These are phyloP conservation scores for Acipenser oxyrinchus DNA, from an alignment of 2,797 vertebrate genomes.

Conservation along the genomic window DNA sequence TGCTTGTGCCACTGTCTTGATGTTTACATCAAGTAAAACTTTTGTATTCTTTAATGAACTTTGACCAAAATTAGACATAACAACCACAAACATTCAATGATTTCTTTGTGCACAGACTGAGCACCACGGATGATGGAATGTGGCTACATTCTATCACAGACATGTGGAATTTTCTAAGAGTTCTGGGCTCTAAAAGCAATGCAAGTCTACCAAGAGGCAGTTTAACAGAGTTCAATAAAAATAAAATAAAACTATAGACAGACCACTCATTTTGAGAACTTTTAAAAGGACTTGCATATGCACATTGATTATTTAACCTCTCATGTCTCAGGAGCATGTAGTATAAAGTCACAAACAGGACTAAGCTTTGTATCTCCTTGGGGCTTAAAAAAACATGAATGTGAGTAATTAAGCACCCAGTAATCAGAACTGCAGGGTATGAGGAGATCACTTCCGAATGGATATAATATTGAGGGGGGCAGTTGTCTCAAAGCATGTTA, in stretches of 20 bases:
- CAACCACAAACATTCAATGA: slow-evolving; percentile 59
- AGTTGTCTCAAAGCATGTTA: no score
- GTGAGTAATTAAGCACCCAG: slow-evolving; percentile 15
- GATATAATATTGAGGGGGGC: no score
- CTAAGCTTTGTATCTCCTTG: no score
- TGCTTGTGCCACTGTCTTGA: slow-evolving; percentile 64
- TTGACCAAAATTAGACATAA: slow-evolving; percentile 75
- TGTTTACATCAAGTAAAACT: slow-evolving; percentile 61
- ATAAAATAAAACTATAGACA: neutral
- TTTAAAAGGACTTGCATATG: neutral
- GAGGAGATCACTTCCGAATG: no score
- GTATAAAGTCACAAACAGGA: no score
- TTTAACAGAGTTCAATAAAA: no score
- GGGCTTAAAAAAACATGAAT: neutral
- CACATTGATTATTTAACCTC: neutral
- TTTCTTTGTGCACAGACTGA: slow-evolving; percentile 45
- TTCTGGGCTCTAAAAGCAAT: slow-evolving; percentile 16
- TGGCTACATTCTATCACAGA: slow-evolving; percentile 49
- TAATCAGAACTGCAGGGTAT: no score
- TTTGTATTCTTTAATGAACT: slow-evolving; percentile 70
- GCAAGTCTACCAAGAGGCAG: neutral
- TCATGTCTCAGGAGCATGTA: neutral
- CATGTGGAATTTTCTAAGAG: slow-evolving; percentile 56
- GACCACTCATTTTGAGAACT: neutral
- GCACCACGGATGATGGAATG: slow-evolving; percentile 49